A percentile compares a stretch with the other conserved stretches of the same genome.
phyloP scores from a whole-genome alignment of 2,888 invertebrate genomes.

The Agrotis clavis region DNA sequence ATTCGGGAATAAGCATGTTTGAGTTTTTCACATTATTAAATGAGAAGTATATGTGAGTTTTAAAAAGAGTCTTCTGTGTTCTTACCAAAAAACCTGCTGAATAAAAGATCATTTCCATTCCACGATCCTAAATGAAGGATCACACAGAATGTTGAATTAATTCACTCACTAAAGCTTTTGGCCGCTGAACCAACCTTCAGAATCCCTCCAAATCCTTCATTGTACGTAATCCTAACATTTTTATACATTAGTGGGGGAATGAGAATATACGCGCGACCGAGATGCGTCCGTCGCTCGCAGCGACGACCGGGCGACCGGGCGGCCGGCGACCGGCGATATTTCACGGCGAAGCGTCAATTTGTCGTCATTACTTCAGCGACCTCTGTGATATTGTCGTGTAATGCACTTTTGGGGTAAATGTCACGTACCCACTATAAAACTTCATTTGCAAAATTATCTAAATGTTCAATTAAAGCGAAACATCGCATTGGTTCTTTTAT shows the following conservation, averaged over 20 bases:
- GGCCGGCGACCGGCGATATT: slow-evolving; percentile 60
- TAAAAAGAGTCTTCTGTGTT: not conserved
- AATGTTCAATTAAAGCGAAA: slow-evolving; percentile 13
- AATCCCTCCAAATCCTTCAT: slow-evolving; percentile 67
- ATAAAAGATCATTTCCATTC: slow-evolving; percentile 41
- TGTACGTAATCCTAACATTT: slow-evolving; percentile 68
- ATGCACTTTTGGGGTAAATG: slow-evolving; percentile 57
- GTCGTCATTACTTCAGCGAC: slow-evolving; percentile 71
- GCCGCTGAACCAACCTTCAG: slow-evolving; percentile 50
- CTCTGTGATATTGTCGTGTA: slow-evolving; percentile 52
- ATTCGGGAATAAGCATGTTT: not conserved
- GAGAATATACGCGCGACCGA: slow-evolving; percentile 59
- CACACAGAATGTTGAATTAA: slow-evolving; percentile 60
- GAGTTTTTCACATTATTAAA: not conserved
- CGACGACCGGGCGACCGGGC: slow-evolving; percentile 28
- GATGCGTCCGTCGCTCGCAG: slow-evolving; percentile 37
- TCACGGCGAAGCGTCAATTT: slow-evolving; percentile 70
- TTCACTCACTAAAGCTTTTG: slow-evolving; percentile 61
- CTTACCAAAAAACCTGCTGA: slow-evolving; percentile 9
- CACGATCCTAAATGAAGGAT: slow-evolving; percentile 47
- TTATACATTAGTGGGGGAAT: slow-evolving; percentile 68
- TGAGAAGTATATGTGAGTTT: not conserved
- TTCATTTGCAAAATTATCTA: slow-evolving; percentile 34
- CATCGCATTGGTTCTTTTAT: not conserved
- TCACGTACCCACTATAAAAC: slow-evolving; percentile 37